These are phyloP conservation scores for Galleria mellonella DNA, from an alignment of 1,140 invertebrate genomes.

Conservation along the genomic window DNA sequence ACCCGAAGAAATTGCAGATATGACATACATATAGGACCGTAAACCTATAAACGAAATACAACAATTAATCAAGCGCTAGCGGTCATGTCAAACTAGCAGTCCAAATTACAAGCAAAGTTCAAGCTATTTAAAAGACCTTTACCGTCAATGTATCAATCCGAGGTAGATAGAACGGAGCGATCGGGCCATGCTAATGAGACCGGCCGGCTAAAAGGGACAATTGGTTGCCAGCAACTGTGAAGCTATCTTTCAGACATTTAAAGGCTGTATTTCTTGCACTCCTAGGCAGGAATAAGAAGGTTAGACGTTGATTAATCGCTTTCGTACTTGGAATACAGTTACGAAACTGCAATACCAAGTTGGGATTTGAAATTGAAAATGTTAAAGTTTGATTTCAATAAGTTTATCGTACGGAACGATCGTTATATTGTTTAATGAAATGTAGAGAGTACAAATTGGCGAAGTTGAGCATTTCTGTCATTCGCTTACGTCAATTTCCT, in stretches of 20 bases:
- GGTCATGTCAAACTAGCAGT: slow-evolving; percentile 16
- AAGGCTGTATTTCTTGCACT: slow-evolving; percentile 43
- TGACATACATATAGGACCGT: too few species aligned
- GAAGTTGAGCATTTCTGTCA: slow-evolving; percentile 32
- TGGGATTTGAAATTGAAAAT: slow-evolving; percentile 32
- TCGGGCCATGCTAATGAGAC: slow-evolving; percentile 56
- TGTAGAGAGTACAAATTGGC: slow-evolving; percentile 35
- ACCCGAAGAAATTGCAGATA: too few species aligned
- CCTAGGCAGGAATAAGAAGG: slow-evolving; percentile 20
- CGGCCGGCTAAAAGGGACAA: slow-evolving; percentile 52
- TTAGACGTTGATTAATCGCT: slow-evolving; percentile 45
- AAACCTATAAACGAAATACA: neutral
- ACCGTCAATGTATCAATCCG: slow-evolving; percentile 62
- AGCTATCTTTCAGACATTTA: slow-evolving; percentile 50
- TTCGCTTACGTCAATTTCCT: slow-evolving; percentile 47
- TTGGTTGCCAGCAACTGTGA: slow-evolving; percentile 40
- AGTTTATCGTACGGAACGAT: slow-evolving; percentile 21
- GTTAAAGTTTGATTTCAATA: slow-evolving; percentile 16
- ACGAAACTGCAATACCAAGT: slow-evolving; percentile 22
- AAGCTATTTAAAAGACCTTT: slow-evolving; percentile 48
- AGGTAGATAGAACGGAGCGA: slow-evolving; percentile 44
- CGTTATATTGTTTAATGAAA: slow-evolving; percentile 44
- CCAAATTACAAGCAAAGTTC: slow-evolving; percentile 40
- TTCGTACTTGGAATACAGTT: slow-evolving; percentile 22
- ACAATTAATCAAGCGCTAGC: slow-evolving; percentile 20